Percentiles rank a stretch among this genome's conserved stretches.
phyloP scores from a whole-genome alignment of 2,888 invertebrate species.

The Anagyrus pseudococci region DNA sequence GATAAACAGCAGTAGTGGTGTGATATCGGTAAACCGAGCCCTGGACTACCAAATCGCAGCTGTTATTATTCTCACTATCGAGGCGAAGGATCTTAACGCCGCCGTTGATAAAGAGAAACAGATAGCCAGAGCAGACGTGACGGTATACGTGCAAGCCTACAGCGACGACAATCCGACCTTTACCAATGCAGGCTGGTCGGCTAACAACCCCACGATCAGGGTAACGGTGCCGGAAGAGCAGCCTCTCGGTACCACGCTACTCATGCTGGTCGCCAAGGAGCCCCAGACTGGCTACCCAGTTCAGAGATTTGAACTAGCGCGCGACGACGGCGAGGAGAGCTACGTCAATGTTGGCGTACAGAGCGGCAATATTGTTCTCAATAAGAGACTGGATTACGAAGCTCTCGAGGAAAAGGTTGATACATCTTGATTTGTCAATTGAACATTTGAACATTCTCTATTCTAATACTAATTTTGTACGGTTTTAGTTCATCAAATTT shows the following conservation, averaged over 20 bases:
- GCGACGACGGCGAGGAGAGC: slow-evolving; percentile 52
- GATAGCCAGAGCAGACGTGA: slow-evolving; percentile 72
- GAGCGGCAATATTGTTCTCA: slow-evolving; percentile 78
- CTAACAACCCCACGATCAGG: slow-evolving; percentile 72
- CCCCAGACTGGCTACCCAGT: slow-evolving; percentile 71
- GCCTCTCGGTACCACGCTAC: slow-evolving; percentile 75
- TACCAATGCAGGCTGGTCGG: slow-evolving; percentile 75
- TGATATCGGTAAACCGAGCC: slow-evolving; percentile 72
- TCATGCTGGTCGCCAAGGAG: slow-evolving; percentile 75
- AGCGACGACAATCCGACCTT: slow-evolving; percentile 80
- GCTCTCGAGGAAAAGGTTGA: slow-evolving; percentile 67
- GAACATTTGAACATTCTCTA: background rate
- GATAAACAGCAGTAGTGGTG: slow-evolving; percentile 74
- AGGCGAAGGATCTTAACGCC: slow-evolving; percentile 76
- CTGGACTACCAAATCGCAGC: slow-evolving; percentile 78
- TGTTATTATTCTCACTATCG: slow-evolving; percentile 75
- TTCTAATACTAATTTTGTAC: background rate
- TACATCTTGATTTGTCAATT: slow-evolving; percentile 44
- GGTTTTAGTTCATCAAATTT: slow-evolving; percentile 59
- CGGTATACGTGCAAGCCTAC: slow-evolving; percentile 79
- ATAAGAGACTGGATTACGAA: slow-evolving; percentile 80
- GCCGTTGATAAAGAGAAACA: slow-evolving; percentile 71
- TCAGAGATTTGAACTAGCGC: slow-evolving; percentile 63
- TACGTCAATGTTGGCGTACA: slow-evolving; percentile 65
- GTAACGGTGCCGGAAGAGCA: slow-evolving; percentile 78